phyloP scores from a whole-genome alignment of 2,888 invertebrate species.

The Sicus ferrugineus region DNA sequence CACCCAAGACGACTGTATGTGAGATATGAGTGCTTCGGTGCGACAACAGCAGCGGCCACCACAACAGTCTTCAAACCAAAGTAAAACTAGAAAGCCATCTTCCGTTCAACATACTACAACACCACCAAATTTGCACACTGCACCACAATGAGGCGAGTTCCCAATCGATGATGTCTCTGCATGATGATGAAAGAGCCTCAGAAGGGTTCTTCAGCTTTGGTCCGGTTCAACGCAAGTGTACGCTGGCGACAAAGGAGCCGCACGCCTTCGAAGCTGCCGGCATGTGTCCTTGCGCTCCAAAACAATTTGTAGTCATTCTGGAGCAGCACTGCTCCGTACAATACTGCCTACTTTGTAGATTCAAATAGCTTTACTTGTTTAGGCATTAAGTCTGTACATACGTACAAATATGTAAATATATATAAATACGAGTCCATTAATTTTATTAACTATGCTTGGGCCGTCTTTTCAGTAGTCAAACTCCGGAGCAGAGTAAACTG shows the following conservation, averaged over 20 bases:
- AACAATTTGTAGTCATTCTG: too few species aligned
- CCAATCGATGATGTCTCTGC: slow-evolving; percentile 8
- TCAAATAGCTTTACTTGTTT: not conserved
- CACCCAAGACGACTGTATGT: not conserved
- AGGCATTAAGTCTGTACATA: not conserved
- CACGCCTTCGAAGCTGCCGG: too few species aligned
- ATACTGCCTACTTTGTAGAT: not conserved
- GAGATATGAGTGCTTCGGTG: slow-evolving; percentile 7
- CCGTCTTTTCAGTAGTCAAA: too few species aligned
- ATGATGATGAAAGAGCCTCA: too few species aligned
- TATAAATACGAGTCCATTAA: not conserved
- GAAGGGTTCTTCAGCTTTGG: too few species aligned
- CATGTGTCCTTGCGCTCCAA: too few species aligned
- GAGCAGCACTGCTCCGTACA: not conserved
- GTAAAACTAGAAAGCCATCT: too few species aligned
- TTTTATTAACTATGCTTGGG: too few species aligned
- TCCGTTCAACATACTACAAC: slow-evolving; percentile 1
- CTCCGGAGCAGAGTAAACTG: too few species aligned
- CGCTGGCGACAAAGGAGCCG: too few species aligned
- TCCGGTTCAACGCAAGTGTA: too few species aligned
- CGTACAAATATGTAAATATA: not conserved
- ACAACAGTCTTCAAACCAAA: too few species aligned
- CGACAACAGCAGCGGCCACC: not conserved
- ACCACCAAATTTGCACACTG: slow-evolving; percentile 5
- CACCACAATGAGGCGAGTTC: slow-evolving; percentile 17